Base-by-base conservation (phyloP, 2,888 invertebrate genomes). In the Rhabditoides inermis region DNA sequence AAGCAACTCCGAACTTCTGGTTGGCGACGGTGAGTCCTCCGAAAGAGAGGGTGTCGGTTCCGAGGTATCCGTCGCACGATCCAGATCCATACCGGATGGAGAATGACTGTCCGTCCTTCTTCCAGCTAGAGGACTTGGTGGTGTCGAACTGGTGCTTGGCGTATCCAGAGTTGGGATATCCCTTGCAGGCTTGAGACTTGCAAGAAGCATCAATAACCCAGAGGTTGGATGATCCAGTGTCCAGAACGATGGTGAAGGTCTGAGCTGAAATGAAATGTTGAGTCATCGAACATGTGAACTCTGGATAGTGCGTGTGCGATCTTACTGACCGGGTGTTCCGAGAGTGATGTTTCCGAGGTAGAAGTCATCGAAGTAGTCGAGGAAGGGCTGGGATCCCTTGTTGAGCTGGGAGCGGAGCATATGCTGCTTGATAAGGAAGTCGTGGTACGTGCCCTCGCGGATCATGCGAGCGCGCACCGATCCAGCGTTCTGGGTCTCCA, bases 341-440 rank as follows among this genome's bases (percentile, higher is more conserved):
- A 70, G 53, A 47, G 68, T 63, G 61, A 69, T 67, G 62, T 68
- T 63, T 55, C 69, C 70, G 51, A 70, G 65, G 58, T 70, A 70
- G 68, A 70, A 70, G 60, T 69, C 68, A 51, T 69, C 69, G 45
- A 47, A 68, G 51, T 68, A 70, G 57, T 69, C 69, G 53, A 68
- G 41, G 63, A 67, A 67, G 28, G 67, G 67, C 53, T 67, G 64
- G 20, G 51, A 53, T 22, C 63, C 67, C 15, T 58, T 32, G 49
- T 53, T 54, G 30, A 60, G 53, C 39, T 57, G 53, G 42, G 54
- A n/a, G 18, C 60, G 55, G 42, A 42, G 27, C n/a, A 49, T 44
- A 37, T 54, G 51, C 45, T 51, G 39, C 20, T 41, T 22, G 32
- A 46, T 50, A 15, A 58, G 51, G 55, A 53, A 55, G n/a, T 58